phyloP scores from a whole-genome alignment of 2,888 invertebrate species.

The Aleiodes alternator region DNA sequence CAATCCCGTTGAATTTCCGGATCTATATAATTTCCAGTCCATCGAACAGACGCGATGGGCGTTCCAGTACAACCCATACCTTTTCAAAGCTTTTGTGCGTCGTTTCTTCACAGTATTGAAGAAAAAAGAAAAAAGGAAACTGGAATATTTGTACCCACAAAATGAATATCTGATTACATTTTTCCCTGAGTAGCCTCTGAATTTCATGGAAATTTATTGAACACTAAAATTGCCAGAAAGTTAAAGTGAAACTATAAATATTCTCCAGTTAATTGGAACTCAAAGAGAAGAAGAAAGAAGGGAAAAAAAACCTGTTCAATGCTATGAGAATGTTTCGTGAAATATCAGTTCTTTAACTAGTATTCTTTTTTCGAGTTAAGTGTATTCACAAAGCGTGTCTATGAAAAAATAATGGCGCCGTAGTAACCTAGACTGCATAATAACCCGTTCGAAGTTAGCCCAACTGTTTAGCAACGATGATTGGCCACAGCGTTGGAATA shows the following conservation, averaged over 20 bases:
- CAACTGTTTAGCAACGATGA: slow-evolving; percentile 59
- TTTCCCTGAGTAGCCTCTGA: too few species aligned
- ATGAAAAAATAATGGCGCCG: slow-evolving; percentile 45
- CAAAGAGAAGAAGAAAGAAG: background rate
- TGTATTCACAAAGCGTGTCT: slow-evolving; percentile 34
- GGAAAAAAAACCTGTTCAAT: background rate
- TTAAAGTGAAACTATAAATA: background rate
- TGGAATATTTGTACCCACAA: too few species aligned
- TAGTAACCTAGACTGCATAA: slow-evolving; percentile 58
- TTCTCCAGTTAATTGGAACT: background rate
- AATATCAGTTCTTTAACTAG: slow-evolving; percentile 18
- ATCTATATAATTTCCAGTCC: slow-evolving; percentile 54
- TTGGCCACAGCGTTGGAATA: slow-evolving; percentile 57
- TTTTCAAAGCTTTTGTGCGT: slow-evolving; percentile 41
- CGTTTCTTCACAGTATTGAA: slow-evolving; percentile 30
- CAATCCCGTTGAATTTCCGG: slow-evolving; percentile 53
- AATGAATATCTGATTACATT: too few species aligned
- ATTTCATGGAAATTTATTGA: too few species aligned
- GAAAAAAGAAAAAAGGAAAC: background rate
- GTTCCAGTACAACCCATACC: slow-evolving; percentile 33
- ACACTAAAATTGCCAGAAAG: too few species aligned
- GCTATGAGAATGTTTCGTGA: slow-evolving; percentile 3
- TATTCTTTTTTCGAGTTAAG: slow-evolving; percentile 26
- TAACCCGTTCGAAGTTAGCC: slow-evolving; percentile 57
- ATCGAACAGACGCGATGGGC: slow-evolving; percentile 47